Evolutionary conservation across 2,888 invertebrate species (phyloP).

Genomic region (Seladonia tumulorum): DNA sequence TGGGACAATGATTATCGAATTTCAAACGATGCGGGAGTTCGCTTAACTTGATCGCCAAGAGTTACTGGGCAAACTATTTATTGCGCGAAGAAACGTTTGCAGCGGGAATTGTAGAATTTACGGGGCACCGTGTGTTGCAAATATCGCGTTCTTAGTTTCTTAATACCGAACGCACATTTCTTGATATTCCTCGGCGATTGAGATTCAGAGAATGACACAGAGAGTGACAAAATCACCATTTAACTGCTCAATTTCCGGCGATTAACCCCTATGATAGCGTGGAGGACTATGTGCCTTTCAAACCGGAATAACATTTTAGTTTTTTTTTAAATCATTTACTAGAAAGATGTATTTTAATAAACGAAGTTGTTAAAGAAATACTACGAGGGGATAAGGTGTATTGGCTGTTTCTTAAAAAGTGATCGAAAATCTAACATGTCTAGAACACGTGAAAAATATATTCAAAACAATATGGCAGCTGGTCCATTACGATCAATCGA

Average conservation of each 20-base stretch:
- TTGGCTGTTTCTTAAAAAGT: no score
- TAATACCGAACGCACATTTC: not conserved
- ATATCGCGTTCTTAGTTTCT: not conserved
- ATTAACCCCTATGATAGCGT: no score
- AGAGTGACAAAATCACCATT: no score
- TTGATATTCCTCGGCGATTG: not conserved
- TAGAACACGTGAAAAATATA: no score
- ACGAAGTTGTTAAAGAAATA: no score
- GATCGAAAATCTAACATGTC: no score
- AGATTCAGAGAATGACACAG: not conserved
- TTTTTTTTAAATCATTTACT: no score
- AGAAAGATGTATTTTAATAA: no score
- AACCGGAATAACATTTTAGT: not conserved
- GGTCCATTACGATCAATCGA: no score
- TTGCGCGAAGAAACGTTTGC: not conserved
- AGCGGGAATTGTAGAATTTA: not conserved
- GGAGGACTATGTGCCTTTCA: not conserved
- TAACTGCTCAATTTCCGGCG: no score
- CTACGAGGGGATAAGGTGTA: no score
- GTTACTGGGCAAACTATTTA: not conserved
- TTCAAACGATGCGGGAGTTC: not conserved
- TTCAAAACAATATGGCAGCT: no score
- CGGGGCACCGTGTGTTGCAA: not conserved
- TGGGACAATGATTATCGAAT: constrained; percentile 4
- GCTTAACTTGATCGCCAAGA: not conserved